phyloP scores from a whole-genome alignment of 2,797 vertebrate genomes.

The Austrolebias charrua region DNA sequence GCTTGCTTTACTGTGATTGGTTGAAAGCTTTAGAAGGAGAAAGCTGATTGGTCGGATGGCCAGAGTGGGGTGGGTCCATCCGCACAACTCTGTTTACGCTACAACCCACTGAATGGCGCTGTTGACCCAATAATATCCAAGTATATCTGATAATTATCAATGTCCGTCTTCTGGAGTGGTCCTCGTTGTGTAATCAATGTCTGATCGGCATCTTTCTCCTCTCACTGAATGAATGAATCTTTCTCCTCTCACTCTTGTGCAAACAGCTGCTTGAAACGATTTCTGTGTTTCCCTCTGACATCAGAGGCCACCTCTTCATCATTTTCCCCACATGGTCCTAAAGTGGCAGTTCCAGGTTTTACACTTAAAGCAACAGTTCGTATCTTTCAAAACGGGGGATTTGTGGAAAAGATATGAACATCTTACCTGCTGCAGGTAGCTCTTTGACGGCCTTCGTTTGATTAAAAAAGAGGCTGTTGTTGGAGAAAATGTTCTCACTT shows the following conservation, averaged over 20 bases:
- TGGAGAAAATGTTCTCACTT: too few relatives aligned
- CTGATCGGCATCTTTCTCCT: not conserved
- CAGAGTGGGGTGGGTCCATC: not conserved
- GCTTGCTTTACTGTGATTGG: not conserved
- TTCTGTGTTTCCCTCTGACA: not conserved
- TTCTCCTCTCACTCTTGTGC: not conserved
- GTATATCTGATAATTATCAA: too few relatives aligned
- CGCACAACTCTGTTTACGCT: fast-evolving
- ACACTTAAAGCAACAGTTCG: not conserved
- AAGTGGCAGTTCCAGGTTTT: not conserved
- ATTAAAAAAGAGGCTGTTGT: too few relatives aligned
- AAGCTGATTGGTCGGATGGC: not conserved
- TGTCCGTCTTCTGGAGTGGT: not conserved
- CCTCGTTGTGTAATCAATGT: slow-evolving; percentile 9
- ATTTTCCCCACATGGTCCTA: slow-evolving; percentile 2
- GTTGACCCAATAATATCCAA: slow-evolving; percentile 3
- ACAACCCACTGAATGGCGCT: slow-evolving; percentile 38
- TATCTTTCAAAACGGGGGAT: too few relatives aligned
- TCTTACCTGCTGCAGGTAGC: too few relatives aligned
- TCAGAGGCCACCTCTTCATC: slow-evolving; percentile 10
- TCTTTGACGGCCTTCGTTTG: too few relatives aligned
- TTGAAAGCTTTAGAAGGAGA: not conserved
- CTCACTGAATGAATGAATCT: too few relatives aligned
- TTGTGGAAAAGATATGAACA: too few relatives aligned
- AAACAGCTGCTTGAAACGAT: not conserved